A percentile compares a stretch with the other conserved stretches of the same genome.
phyloP scores from a whole-genome alignment of 2,113 vertebrate genomes.

The Nanger granti region DNA sequence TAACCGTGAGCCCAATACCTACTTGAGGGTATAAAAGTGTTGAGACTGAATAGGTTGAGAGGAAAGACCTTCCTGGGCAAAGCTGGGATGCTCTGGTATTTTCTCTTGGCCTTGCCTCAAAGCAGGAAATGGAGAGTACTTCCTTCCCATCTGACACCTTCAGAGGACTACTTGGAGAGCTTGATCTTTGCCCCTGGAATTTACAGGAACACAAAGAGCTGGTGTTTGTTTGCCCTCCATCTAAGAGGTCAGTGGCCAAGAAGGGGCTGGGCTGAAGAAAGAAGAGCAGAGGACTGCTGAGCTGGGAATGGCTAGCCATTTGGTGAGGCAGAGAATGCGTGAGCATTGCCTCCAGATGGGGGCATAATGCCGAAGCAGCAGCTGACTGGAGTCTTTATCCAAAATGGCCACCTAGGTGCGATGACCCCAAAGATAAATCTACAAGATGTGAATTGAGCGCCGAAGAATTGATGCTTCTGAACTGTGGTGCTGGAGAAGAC shows the following conservation, averaged over 20 bases:
- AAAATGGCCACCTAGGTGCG: not conserved
- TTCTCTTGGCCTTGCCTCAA: not conserved
- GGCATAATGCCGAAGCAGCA: not conserved
- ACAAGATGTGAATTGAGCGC: not conserved
- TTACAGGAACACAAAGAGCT: not conserved
- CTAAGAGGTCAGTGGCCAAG: not conserved
- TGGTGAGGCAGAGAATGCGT: not conserved
- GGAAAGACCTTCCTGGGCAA: not conserved
- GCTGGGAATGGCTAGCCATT: not conserved
- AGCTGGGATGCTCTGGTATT: not conserved
- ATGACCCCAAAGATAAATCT: no score
- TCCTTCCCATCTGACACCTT: not conserved
- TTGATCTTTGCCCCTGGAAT: no score
- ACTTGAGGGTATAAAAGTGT: not conserved
- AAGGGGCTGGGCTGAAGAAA: not conserved
- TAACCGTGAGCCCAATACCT: not conserved
- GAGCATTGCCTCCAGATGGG: not conserved
- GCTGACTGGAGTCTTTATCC: not conserved
- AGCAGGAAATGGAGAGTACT: not conserved
- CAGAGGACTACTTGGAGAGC: not conserved
- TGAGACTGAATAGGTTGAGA: not conserved
- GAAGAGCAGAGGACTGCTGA: rapidly evolving
- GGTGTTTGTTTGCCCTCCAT: not conserved
- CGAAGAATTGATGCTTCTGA: not conserved
- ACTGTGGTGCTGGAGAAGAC: not conserved